Evolutionary conservation across 2,113 vertebrate species (phyloP).

Genomic region (Petrocephalus microphthalmus): DNA sequence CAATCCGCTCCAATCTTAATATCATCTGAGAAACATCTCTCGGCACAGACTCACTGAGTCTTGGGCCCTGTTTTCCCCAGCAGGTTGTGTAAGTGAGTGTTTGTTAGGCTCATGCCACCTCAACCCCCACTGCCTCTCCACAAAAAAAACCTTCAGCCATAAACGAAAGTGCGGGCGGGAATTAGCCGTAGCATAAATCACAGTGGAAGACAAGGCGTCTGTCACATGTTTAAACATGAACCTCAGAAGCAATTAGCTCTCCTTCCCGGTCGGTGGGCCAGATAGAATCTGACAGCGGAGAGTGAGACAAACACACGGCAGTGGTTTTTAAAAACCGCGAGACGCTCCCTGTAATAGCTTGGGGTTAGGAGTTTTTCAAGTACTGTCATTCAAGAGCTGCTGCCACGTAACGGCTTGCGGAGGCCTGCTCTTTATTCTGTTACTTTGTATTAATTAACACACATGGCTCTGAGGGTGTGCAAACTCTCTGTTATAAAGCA

Average conservation of each 20-base stretch:
- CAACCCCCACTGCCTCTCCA: not conserved
- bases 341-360: slow-evolving; percentile 2
- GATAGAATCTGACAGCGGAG: slow-evolving; percentile 15
- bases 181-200: slow-evolving; percentile 27
- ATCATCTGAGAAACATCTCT: not conserved
- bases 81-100: not conserved
- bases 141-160: not conserved
- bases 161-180: not conserved
- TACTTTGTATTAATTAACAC: not conserved
- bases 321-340: not conserved
- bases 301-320: not conserved
- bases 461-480: not conserved
- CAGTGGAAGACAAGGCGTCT: not conserved
- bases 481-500: not conserved
- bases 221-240: slow-evolving; percentile 29
- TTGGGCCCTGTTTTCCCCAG: not conserved
- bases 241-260: slow-evolving; percentile 25
- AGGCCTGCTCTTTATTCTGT: not conserved
- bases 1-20: not conserved
- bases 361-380: not conserved
- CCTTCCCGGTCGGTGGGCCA: not conserved
- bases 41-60: not conserved
- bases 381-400: not conserved
- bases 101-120: not conserved
- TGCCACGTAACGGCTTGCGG: not conserved